phyloP scores from a whole-genome alignment of 2,888 invertebrate species.

The Synergus japonicus region DNA sequence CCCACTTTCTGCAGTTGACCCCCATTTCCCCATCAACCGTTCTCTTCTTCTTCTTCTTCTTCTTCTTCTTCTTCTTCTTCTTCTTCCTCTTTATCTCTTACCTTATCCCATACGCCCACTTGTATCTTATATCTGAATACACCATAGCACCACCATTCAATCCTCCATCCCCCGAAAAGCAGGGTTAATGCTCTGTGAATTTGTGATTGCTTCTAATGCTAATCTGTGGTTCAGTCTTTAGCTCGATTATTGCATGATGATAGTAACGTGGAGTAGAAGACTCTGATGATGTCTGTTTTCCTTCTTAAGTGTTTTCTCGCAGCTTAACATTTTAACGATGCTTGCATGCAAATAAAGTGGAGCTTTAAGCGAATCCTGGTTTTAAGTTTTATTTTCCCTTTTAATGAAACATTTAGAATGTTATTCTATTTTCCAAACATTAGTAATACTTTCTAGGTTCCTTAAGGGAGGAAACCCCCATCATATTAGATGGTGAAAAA shows the following conservation, averaged over 20 bases:
- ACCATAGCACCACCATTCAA: constrained; percentile 41
- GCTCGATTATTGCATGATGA: background rate
- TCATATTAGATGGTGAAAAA: too few relatives aligned
- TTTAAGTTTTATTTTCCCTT: background rate
- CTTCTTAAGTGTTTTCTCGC: background rate
- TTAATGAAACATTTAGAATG: background rate
- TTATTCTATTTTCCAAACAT: too few relatives aligned
- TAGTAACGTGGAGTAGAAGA: background rate
- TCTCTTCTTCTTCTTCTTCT: constrained; percentile 28
- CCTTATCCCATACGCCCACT: constrained; percentile 56
- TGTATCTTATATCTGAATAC: constrained; percentile 28
- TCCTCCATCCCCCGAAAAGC: constrained; percentile 51
- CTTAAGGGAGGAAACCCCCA: too few relatives aligned
- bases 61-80: too few relatives aligned
- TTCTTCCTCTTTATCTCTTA: constrained; percentile 48
- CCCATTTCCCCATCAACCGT: constrained; percentile 46
- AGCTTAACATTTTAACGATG: background rate
- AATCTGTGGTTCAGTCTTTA: constrained; percentile 52
- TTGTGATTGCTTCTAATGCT: constrained; percentile 67
- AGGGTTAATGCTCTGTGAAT: constrained; percentile 69
- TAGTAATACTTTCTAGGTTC: too few relatives aligned
- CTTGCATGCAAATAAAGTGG: background rate
- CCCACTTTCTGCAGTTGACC: constrained; percentile 48
- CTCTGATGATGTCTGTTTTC: background rate
- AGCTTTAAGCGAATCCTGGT: background rate